Evolutionary conservation across 2,113 vertebrate genomes (phyloP), one percentile per base, ranked within the genome.

Genomic region (Hydropotes inermis): DNA sequence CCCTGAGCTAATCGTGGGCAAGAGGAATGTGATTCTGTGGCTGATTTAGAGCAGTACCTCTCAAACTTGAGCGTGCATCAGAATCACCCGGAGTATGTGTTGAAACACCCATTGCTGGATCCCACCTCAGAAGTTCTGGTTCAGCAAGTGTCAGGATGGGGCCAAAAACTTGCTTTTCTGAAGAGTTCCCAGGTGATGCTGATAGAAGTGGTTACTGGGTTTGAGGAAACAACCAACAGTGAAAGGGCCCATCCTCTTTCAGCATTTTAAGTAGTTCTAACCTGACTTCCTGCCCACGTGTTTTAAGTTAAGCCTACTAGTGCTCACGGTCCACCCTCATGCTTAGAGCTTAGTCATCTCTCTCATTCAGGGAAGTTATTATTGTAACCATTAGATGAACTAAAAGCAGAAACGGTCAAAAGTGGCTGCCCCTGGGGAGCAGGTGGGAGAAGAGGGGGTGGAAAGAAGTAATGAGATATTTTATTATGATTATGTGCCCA

Each of bases 301-400:
- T 76, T 97, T 97, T 58, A 54, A 67, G 36, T 64, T 45, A 64
- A 95, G 50, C 30, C 36, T 88, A 61, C 70, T 1, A 30, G 27
- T 1, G 78, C n/a, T 17, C 39, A 15, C 21, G 14, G 64, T 55
- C 60, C 11, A 1, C 67, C 43, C 61, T 61, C 64, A 7, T 23
- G 85, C 82, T 78, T 86, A 64, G 55, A 76, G 60, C 54, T 98
- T 92, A 92, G 94, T 97, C 95, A 97, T 86, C 14, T 33, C 27
- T 88, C 84, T 93, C 47, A 2, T 55, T 60, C 54, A 39, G 47
- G 90, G 94, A 90, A 87, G 95, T 92, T 81, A 82, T n/a, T 58
- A 70, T 61, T 67, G 23, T 58, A 97, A 91, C 64, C 54, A 61
- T 21, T 39, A 82, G 52, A 94, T 50, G 52, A 86, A 57, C 54